Conservation (phyloP, 2,888 invertebrate species). For the Heliconius ismenius region DNA sequence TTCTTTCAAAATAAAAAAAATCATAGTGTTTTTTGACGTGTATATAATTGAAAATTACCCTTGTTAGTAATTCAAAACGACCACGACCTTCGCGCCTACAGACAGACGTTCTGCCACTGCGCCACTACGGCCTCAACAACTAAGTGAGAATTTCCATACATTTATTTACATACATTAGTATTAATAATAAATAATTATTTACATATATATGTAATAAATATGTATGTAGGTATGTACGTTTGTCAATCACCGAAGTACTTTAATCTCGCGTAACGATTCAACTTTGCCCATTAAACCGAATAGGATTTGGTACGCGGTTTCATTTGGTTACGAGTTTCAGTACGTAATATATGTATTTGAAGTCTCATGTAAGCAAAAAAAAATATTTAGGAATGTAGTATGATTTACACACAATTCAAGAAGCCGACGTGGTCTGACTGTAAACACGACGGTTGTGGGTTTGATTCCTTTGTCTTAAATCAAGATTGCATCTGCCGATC, state of each 20-base stretch:
- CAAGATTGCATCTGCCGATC: too few relatives aligned
- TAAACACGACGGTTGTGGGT: too few relatives aligned
- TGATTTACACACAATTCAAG: not conserved
- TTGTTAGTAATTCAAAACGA: too few relatives aligned
- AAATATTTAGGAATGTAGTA: not conserved
- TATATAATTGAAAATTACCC: too few relatives aligned
- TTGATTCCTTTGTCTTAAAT: too few relatives aligned
- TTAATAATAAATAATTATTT: not conserved
- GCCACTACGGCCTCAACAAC: too few relatives aligned
- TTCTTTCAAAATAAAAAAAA: too few relatives aligned
- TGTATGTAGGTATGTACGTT: constrained; percentile 24
- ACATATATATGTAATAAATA: not conserved
- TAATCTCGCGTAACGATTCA: constrained; percentile 46
- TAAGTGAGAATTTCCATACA: not conserved
- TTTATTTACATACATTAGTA: not conserved
- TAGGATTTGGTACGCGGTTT: constrained; percentile 36
- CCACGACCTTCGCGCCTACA: too few relatives aligned
- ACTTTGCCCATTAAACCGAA: constrained; percentile 45
- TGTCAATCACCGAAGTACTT: constrained; percentile 37
- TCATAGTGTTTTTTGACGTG: too few relatives aligned
- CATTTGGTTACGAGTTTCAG: constrained; percentile 20
- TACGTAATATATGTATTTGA: constrained; percentile 7
- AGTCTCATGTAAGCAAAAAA: not conserved
- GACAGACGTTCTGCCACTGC: too few relatives aligned
- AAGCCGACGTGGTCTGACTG: not conserved